Conservation (phyloP, 2,888 invertebrate genomes). For the Idaea straminata region DNA sequence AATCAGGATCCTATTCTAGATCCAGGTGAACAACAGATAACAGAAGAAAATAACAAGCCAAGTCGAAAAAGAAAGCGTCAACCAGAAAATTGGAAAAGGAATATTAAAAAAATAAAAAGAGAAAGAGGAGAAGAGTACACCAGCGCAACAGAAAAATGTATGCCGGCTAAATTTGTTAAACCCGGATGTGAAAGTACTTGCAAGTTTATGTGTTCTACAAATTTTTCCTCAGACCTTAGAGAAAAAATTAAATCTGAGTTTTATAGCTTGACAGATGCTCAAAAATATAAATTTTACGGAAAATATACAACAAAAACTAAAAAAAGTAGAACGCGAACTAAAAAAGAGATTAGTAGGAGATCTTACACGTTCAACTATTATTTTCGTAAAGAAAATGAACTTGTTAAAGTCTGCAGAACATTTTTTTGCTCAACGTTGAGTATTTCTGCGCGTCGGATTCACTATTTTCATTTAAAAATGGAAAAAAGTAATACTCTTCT, state of each 20-base stretch:
- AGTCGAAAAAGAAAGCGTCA: constrained; percentile 13
- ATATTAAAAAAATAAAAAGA: constrained; percentile 13
- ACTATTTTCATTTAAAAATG: constrained; percentile 17
- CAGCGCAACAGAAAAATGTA: constrained; percentile 12
- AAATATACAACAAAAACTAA: constrained; percentile 10
- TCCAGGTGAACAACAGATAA: constrained; percentile 4
- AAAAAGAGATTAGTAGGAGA: constrained; percentile 8
- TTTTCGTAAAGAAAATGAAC: constrained; percentile 11
- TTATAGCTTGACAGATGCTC: constrained; percentile 19
- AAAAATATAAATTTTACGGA: constrained; percentile 20
- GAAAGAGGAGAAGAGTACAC: constrained; percentile 17
- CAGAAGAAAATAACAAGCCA: constrained; percentile 9
- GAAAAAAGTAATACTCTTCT: constrained; percentile 12
- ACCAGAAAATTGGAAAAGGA: constrained; percentile 13
- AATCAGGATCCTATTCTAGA: constrained; percentile 1
- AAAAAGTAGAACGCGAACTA: constrained; percentile 12
- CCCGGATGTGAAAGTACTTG: constrained; percentile 19
- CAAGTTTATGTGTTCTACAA: constrained; percentile 15
- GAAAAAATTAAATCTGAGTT: constrained; percentile 11
- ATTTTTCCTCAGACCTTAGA: constrained; percentile 7
- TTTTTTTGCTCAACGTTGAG: constrained; percentile 19
- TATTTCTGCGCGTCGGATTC: constrained; percentile 13
- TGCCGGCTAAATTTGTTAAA: constrained; percentile 11
- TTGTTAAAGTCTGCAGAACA: constrained; percentile 16
- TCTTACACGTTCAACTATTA: constrained; percentile 13